Percentiles rank a stretch among this genome's conserved stretches.
These are phyloP conservation scores for Eupsittula cactorum DNA, from an alignment of 2,113 vertebrate genomes.

Conservation along the genomic window DNA sequence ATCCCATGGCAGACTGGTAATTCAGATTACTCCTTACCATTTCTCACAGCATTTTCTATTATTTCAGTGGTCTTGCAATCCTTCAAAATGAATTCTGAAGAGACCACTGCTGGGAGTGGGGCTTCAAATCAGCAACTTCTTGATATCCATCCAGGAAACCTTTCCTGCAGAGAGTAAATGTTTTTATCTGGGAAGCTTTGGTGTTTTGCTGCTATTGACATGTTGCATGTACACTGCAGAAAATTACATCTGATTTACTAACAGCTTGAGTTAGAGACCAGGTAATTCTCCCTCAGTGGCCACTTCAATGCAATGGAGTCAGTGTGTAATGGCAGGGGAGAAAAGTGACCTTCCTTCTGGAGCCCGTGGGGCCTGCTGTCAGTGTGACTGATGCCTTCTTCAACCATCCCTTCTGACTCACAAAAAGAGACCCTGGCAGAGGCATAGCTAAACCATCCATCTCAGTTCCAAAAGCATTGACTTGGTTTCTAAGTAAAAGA, in stretches of 20 bases:
- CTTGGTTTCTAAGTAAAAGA: not conserved
- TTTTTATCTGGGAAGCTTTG: not conserved
- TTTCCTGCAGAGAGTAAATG: not conserved
- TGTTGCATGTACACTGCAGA: not conserved
- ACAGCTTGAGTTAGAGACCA: not conserved
- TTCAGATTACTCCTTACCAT: not conserved
- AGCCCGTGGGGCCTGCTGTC: not conserved
- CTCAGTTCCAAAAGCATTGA: not conserved
- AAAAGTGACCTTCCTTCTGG: accelerated
- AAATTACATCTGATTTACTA: not conserved
- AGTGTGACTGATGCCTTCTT: not conserved
- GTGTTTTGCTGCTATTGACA: not conserved
- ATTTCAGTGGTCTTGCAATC: not conserved
- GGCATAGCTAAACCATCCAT: not conserved
- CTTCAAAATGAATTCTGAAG: not conserved
- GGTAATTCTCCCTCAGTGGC: not conserved
- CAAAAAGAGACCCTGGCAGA: not conserved
- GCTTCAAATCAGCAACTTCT: not conserved
- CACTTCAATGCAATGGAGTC: not conserved
- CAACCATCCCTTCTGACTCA: not conserved
- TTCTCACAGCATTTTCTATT: not conserved
- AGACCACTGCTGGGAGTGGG: not conserved
- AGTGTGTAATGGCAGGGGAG: accelerated
- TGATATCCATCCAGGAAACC: not conserved
- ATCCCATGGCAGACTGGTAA: not conserved